A percentile compares a stretch with the other conserved stretches of the same genome.
Evolutionary conservation across 2,888 invertebrate genomes (phyloP).

Genomic region (Caenorhabditis auriculariae): DNA sequence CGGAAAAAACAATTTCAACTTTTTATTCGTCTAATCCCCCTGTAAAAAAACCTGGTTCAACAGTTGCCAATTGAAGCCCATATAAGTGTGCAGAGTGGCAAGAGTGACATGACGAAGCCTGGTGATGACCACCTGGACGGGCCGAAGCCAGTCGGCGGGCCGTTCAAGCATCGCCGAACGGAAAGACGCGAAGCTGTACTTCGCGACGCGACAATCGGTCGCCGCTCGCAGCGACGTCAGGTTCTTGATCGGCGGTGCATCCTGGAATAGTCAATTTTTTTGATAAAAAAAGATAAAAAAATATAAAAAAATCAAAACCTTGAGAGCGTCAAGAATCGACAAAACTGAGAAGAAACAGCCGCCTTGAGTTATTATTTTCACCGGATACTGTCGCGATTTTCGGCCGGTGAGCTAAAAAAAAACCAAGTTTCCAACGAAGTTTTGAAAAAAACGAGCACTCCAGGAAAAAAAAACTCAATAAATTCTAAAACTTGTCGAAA

Average conservation of each 20-base stretch:
- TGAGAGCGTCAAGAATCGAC: constrained; percentile 22
- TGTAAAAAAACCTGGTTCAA: too few species aligned
- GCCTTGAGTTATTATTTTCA: too few species aligned
- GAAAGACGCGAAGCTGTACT: constrained; percentile 14
- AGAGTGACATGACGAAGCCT: constrained; percentile 21
- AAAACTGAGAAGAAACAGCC: constrained; percentile 22
- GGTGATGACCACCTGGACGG: constrained; percentile 31
- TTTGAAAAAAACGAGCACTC: too few species aligned
- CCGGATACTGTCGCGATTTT: too few species aligned
- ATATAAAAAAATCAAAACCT: constrained; percentile 5
- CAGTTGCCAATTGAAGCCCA: too few species aligned
- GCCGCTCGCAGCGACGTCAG: constrained; percentile 10
- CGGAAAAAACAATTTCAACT: too few species aligned
- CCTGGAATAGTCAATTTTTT: constrained; percentile 2
- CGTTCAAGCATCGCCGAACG: constrained; percentile 1
- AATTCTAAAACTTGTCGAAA: too few species aligned
- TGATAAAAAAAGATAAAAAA: not conserved
- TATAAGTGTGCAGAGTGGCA: constrained; percentile 16
- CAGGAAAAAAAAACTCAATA: too few species aligned
- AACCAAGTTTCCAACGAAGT: too few species aligned
- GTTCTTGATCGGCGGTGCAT: constrained; percentile 9
- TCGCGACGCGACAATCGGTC: constrained; percentile 14
- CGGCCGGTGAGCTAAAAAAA: too few species aligned
- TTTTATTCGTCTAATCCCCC: too few species aligned
- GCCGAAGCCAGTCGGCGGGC: constrained; percentile 16